phyloP scores from a whole-genome alignment of 1,140 invertebrate genomes.

The Bombus pyrosoma region DNA sequence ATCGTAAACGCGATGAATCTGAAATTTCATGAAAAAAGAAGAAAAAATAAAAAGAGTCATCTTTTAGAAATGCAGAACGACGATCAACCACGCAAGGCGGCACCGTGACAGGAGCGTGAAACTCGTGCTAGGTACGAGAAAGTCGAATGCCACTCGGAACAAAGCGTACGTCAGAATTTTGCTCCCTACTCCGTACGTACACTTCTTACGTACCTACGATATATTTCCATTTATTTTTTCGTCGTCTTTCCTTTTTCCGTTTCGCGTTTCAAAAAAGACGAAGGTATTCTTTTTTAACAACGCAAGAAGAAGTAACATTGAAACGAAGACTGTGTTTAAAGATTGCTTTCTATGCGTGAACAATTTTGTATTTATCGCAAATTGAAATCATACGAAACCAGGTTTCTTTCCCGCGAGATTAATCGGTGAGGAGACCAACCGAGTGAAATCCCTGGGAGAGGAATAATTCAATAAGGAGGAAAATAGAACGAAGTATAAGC shows the following conservation, averaged over 20 bases:
- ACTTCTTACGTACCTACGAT: background rate
- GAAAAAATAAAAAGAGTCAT: constrained; percentile 2
- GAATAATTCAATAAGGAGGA: constrained; percentile 46
- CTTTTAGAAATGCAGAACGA: constrained; percentile 27
- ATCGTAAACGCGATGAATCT: background rate
- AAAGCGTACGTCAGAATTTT: constrained; percentile 57
- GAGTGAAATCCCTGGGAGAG: constrained; percentile 45
- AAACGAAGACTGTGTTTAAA: too few relatives aligned
- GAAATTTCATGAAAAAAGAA: background rate
- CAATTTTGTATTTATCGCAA: constrained; percentile 26
- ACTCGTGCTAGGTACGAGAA: constrained; percentile 60
- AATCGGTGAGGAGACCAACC: constrained; percentile 13
- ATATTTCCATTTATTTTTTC: background rate
- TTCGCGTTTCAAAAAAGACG: background rate
- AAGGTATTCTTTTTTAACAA: background rate
- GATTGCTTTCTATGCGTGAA: constrained; percentile 25
- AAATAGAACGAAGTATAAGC: constrained; percentile 45
- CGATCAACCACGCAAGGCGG: constrained; percentile 29
- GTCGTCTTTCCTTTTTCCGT: background rate
- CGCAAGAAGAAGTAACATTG: background rate
- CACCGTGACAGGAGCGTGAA: constrained; percentile 47
- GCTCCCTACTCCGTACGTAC: constrained; percentile 10
- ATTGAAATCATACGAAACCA: constrained; percentile 22
- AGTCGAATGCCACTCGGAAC: constrained; percentile 49
- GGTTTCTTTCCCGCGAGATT: constrained; percentile 47